Evolutionary conservation across 2,797 vertebrate genomes (phyloP).

Genomic region (Artibeus lituratus): DNA sequence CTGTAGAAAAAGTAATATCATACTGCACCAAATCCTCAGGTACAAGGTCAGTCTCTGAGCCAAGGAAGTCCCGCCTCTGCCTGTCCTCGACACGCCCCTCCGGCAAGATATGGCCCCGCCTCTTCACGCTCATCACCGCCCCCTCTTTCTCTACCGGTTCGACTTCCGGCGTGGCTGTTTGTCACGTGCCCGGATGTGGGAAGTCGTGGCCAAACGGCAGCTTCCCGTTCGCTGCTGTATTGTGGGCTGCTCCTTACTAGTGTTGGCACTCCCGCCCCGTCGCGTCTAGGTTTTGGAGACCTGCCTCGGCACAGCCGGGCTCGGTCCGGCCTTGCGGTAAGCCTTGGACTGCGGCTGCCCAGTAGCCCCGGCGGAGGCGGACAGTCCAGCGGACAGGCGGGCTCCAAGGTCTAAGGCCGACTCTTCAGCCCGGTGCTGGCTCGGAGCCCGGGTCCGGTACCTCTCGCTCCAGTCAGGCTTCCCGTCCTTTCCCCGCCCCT

Average conservation of each 20-base stretch:
- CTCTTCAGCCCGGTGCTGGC: neutral
- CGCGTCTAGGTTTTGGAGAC: neutral
- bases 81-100: neutral
- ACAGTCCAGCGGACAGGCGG: neutral
- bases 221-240: neutral
- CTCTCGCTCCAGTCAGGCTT: neutral
- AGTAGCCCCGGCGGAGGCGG: neutral
- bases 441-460: neutral
- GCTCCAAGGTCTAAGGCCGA: neutral
- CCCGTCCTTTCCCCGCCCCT: neutral
- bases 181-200: constrained; percentile 68
- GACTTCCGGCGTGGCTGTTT: constrained; percentile 24
- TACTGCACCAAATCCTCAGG: neutral
- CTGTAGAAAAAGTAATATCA: neutral
- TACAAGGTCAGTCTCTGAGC: accelerated
- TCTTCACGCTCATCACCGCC: accelerated
- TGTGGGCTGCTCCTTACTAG: accelerated
- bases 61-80: accelerated
- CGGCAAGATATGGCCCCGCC: accelerated
- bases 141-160: neutral
- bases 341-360: constrained; percentile 29
- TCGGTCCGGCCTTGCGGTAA: constrained; percentile 64
- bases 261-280: neutral
- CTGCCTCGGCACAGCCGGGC: constrained; percentile 32
- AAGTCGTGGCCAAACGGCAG: neutral